phyloP scores from a whole-genome alignment of 2,888 invertebrate genomes.

The Mimas tiliae region DNA sequence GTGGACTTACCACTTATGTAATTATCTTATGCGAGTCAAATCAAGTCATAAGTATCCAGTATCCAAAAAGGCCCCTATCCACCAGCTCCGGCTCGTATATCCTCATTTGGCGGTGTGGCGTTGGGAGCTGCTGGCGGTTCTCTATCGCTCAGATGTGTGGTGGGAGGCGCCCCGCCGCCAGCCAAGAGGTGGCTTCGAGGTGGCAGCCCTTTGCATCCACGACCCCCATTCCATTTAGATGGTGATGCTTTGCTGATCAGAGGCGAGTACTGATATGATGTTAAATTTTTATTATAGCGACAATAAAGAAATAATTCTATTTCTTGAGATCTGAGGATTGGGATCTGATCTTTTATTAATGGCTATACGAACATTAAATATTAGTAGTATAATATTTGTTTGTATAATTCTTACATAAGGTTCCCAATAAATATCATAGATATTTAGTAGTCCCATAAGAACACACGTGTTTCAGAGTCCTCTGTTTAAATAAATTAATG shows the following conservation, averaged over 20 bases:
- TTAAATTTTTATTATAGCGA: neutral
- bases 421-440: too few species aligned
- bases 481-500: too few species aligned
- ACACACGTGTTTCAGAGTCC: too few species aligned
- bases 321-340: too few species aligned
- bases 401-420: too few species aligned
- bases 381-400: too few species aligned
- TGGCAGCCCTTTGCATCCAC: conserved; percentile 86
- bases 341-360: too few species aligned
- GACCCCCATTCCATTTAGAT: conserved; percentile 87
- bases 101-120: conserved; percentile 91
- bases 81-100: conserved; percentile 92
- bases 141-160: conserved; percentile 88
- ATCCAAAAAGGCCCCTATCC: conserved; percentile 14
- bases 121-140: conserved; percentile 88
- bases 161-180: conserved; percentile 91
- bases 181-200: conserved; percentile 90
- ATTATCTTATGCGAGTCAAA: neutral
- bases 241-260: conserved; percentile 88
- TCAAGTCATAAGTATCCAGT: neutral
- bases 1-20: too few species aligned
- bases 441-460: too few species aligned
- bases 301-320: too few species aligned
- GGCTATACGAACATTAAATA: too few species aligned
- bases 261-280: conserved; percentile 67